Evolutionary conservation across 2,797 vertebrate genomes (phyloP), one percentile per base, ranked within the genome.

Genomic region (Xerus rutilus): DNA sequence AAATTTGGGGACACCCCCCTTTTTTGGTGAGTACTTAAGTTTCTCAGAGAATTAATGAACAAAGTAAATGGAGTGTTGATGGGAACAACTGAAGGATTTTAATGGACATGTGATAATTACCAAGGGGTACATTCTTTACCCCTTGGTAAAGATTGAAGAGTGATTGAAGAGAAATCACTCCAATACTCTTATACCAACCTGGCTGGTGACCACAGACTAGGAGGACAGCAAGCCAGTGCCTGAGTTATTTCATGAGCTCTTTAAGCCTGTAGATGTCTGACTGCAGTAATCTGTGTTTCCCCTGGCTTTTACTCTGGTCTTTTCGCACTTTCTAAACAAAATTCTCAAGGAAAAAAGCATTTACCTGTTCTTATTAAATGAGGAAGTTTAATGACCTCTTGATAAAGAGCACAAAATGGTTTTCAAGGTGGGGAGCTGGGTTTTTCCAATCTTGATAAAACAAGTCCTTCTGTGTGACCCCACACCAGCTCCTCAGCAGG

Each of bases 1-100:
- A 87, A 82, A 86, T 28, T 35, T 49, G 3, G 52, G 15, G 15
- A 17, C 52, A 1, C 15, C 4, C 15, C 15, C 15, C 49, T 35
- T 30, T 72, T 15, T 32, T 23, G 30, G 35, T 76, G 18, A 32
- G 1, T 15, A 52, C 4, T 4, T 52, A 52, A 14, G 18, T 67
- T 86, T 89, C 49, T 35, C 78, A 35, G 20, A 74, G 39, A 95
- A 72, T 47, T 49, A 82, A 91, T 23, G 43, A 86, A 76, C 32
- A 65, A 85, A 74, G 30, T n/a, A 67, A 81, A 59, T 0, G 13
- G n/a, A 72, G 11, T 25, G 12, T 13, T 62, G 25, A 6, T 43
- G 15, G 9, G 28, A 35, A 73, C 45, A 89, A 23, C 5, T 23
- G 21, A 73, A 57, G 49, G 47, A 35, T 4, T 10, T 64, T 47